Conservation (phyloP, 2,113 vertebrate species). For the Festucalex cinctus region DNA sequence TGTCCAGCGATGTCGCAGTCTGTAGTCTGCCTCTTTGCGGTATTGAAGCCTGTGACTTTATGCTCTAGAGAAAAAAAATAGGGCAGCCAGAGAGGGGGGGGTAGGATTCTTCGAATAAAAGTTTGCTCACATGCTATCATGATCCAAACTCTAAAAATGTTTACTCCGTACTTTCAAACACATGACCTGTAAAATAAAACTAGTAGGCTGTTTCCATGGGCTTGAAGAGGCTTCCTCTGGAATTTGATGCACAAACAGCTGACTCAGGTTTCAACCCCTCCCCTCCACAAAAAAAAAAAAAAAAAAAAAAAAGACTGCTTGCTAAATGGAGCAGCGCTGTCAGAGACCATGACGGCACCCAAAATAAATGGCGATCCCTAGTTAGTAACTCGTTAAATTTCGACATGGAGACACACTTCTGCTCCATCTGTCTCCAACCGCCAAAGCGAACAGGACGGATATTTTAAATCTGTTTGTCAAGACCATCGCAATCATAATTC, state of each 20-base stretch:
- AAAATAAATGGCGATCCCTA: conserved; percentile 28
- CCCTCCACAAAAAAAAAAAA: not conserved
- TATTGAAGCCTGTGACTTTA: conserved; percentile 28
- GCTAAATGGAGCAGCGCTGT: conserved; percentile 19
- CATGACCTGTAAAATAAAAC: conserved; percentile 37
- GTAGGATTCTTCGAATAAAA: conserved; percentile 18
- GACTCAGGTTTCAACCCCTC: conserved; percentile 30
- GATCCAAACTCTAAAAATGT: conserved; percentile 14
- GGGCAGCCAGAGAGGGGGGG: conserved; percentile 6
- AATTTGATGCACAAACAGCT: not conserved
- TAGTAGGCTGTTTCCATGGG: conserved; percentile 29
- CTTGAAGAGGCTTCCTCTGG: not conserved
- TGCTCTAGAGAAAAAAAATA: conserved; percentile 38
- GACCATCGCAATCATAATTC: no score
- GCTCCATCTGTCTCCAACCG: conserved; percentile 18
- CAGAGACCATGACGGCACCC: conserved; percentile 3
- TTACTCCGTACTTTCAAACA: conserved; percentile 16
- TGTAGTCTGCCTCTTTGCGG: not conserved
- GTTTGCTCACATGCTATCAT: conserved; percentile 35
- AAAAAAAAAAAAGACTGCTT: conserved; percentile 10
- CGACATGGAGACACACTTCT: conserved; percentile 29
- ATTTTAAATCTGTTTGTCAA: no score
- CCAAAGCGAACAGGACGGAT: not conserved
- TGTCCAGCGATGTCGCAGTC: conserved; percentile 9
- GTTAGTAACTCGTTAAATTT: conserved; percentile 24